A percentile compares a stretch with the other conserved stretches of the same genome.
These are phyloP conservation scores for Pelosia muscerda DNA, from an alignment of 2,888 invertebrate species.

Conservation along the genomic window DNA sequence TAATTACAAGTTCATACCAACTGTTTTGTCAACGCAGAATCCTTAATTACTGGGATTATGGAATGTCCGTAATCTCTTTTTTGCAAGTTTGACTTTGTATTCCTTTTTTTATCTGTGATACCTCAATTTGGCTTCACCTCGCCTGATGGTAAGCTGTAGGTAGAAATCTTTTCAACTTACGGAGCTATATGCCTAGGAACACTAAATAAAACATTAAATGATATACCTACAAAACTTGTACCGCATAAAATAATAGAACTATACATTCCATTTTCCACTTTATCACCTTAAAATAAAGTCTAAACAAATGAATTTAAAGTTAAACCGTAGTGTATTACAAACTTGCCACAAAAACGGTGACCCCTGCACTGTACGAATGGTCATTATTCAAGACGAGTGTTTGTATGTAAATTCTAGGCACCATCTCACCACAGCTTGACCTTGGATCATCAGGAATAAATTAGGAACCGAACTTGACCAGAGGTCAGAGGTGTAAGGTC, in stretches of 20 bases:
- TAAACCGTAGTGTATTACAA: background rate
- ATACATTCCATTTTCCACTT: conserved; percentile 19
- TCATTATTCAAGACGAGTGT: conserved; percentile 72
- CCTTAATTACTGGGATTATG: background rate
- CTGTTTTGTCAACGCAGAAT: background rate
- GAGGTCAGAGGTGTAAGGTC: conserved; percentile 67
- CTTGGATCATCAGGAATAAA: conserved; percentile 73
- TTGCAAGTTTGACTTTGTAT: too few species aligned
- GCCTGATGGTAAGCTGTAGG: too few species aligned
- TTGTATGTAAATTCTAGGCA: conserved; percentile 79
- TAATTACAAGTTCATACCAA: background rate
- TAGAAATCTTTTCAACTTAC: too few species aligned
- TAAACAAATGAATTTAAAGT: background rate
- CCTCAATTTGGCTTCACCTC: too few species aligned
- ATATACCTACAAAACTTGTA: background rate
- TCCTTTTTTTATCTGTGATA: too few species aligned
- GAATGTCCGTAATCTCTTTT: too few species aligned
- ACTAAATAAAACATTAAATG: too few species aligned
- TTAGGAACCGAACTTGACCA: conserved; percentile 84
- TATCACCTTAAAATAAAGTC: conserved; percentile 18
- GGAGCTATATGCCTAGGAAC: too few species aligned
- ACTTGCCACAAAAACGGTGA: conserved; percentile 63
- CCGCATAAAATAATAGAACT: background rate
- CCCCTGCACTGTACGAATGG: conserved; percentile 66
- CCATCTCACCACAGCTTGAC: conserved; percentile 67